Base-by-base conservation (phyloP, 2,797 vertebrate genomes). In the Eospalax fontanierii region DNA sequence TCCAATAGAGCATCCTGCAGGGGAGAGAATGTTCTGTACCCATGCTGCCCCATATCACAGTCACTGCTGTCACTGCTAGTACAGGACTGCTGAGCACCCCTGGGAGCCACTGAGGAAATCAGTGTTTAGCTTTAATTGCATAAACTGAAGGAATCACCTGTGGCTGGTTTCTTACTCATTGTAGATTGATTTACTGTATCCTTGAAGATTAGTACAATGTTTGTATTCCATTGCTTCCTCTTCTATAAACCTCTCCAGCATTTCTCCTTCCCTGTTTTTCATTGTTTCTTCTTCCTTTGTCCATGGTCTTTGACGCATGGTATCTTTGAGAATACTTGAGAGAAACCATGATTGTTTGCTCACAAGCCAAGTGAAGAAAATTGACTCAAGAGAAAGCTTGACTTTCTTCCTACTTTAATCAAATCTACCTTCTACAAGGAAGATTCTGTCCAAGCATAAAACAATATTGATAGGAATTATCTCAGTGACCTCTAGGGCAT, bases 401-500 rank as follows among this genome's bases (percentile, higher is more conserved):
- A 81, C 4, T 80, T 63, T 71, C 3, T 61, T 78, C 43, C 26
- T 89, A 38, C 92, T 95, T 76, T 76, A 81, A 68, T 90, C 50
- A 79, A 50, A 79, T 87, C 38, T 7, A 21, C n/a, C 2, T 76
- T 79, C 38, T 40, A 88, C 19, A 40, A 84, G 28, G 28, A 87
- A 22, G 28, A 43, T 91, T 75, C 35, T 79, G 0, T 84, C 35
- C 54, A 81, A 92, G 84, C 66, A 91, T 19, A 66, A 82, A 85
- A 30, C 75, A 92, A 82, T 68, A 54, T 96, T 90, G 59, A 81
- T 50, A 71, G 38, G 61, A 87, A 43, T 81, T 54, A 89, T n/a
- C 87, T 78, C 46, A 87, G 43, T 73, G 65, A 91, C 43, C 87
- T 74, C 71, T 57, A 59, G 81, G 74, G 11, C 80, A 84, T 79